These are phyloP conservation scores for Upupa epops DNA, from an alignment of 2,113 vertebrate genomes.

Conservation along the genomic window DNA sequence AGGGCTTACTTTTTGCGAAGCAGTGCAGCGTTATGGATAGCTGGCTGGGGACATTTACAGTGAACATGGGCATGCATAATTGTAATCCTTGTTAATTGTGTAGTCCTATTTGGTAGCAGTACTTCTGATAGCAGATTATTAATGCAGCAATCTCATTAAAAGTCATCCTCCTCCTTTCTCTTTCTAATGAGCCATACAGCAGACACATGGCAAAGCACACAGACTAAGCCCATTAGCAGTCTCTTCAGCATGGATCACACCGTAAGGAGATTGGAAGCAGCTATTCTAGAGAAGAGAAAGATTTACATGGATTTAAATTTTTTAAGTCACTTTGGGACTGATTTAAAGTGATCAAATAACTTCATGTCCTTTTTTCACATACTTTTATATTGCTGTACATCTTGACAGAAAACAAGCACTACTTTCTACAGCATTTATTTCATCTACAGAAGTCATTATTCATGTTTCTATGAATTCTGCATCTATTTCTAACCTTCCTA, in stretches of 20 bases:
- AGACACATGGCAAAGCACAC: not conserved
- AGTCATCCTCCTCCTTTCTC: slow-evolving; percentile 29
- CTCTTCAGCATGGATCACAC: slow-evolving; percentile 11
- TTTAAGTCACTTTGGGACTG: not conserved
- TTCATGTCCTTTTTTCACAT: not conserved
- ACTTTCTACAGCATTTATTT: not conserved
- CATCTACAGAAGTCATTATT: not conserved
- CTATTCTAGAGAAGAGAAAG: slow-evolving; percentile 1
- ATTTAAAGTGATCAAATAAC: not conserved
- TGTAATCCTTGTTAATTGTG: slow-evolving; percentile 37
- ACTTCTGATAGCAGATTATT: slow-evolving; percentile 34
- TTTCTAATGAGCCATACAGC: slow-evolving; percentile 27
- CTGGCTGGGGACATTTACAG: not conserved
- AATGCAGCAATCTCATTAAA: slow-evolving; percentile 28
- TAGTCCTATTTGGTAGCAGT: slow-evolving; percentile 18
- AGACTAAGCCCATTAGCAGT: slow-evolving; percentile 30
- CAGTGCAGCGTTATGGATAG: not conserved
- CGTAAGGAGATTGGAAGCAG: slow-evolving; percentile 1
- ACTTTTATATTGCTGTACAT: not conserved
- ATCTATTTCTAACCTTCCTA: slow-evolving; percentile 7
- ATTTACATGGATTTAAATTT: slow-evolving; percentile 27
- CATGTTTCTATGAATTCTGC: not conserved
- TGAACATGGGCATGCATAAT: not conserved
- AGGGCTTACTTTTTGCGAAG: not conserved
- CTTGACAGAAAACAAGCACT: not conserved